Evolutionary conservation across 1,140 invertebrate genomes (phyloP).

Genomic region (Eriocheir sinensis): DNA sequence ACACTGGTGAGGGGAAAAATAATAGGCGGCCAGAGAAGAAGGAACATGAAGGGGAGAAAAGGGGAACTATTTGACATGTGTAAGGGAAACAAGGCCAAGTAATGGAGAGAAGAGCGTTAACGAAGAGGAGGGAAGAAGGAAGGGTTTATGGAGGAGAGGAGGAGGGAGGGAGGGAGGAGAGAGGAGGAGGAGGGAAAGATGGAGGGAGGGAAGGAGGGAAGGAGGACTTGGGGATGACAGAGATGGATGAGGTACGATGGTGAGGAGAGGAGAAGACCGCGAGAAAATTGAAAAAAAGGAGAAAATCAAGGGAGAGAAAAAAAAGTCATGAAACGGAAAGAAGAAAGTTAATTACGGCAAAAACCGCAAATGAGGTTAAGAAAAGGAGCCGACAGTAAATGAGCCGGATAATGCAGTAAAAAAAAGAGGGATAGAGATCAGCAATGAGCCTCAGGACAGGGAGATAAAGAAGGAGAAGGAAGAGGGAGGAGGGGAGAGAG

Average conservation of each 20-base stretch:
- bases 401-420: neutral
- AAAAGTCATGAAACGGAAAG: neutral
- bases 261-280: neutral
- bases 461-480: neutral
- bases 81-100: neutral
- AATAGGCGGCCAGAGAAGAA: neutral
- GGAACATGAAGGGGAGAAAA: neutral
- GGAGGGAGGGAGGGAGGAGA: neutral
- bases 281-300: slow-evolving; percentile 15
- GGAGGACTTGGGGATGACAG: neutral
- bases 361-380: neutral
- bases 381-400: neutral
- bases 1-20: neutral
- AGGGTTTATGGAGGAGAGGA: neutral
- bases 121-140: neutral
- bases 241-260: neutral
- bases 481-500: no score
- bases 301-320: neutral
- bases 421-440: neutral
- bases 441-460: no score
- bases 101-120: neutral
- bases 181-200: neutral
- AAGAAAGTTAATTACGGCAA: neutral
- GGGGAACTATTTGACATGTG: neutral
- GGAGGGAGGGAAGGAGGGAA: neutral